Base-by-base conservation (phyloP, 1,140 invertebrate genomes). In the Gonioctena quinquepunctata region DNA sequence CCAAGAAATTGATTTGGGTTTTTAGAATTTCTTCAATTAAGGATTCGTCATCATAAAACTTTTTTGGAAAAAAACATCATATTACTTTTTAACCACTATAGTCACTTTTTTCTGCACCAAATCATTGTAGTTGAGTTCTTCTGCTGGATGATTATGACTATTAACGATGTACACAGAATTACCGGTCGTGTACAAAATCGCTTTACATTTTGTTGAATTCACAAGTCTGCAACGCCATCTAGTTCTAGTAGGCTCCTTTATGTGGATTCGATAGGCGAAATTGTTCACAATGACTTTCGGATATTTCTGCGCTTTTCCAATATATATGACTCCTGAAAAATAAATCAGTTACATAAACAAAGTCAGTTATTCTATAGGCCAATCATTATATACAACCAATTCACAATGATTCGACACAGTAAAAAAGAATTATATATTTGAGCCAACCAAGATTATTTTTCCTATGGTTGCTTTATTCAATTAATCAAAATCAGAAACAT, bases 191-290 rank as follows among this genome's bases (percentile, higher is more conserved):
- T 72, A 72, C 7, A 76, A 19, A 8, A 33, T 48, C 3, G 72
- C 69, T 33, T 66, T 74, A 54, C 76, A 77, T 62, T 69, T 76
- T 5, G 23, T 73, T 49, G 69, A 68, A 28, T 22, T 60, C 25
- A 75, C 70, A 25, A 69, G 21, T 11, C 25, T 68, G 63, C 76
- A 77, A 4, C 76, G 57, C 76, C 76, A 77, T 64, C 76, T 68
- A 19, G 74, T 72, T 66, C 66, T 64, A n/a, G 8, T 61, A 0
- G 16, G 25, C 21, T 65, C 64, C 68, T 76, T 76, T 52, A 71
- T 75, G 23, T 73, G 71, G 60, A 62, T 42, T n/a, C 19, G 16
- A 48, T 62, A 62, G 2, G 23, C 26, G 33, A 42, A 42, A 62
- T 62, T 48, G 26, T 77, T 68, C 6, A 77, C 48, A 13, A 77